Conservation (phyloP, 2,113 vertebrate genomes). For the Gallinago paraguaiae region DNA sequence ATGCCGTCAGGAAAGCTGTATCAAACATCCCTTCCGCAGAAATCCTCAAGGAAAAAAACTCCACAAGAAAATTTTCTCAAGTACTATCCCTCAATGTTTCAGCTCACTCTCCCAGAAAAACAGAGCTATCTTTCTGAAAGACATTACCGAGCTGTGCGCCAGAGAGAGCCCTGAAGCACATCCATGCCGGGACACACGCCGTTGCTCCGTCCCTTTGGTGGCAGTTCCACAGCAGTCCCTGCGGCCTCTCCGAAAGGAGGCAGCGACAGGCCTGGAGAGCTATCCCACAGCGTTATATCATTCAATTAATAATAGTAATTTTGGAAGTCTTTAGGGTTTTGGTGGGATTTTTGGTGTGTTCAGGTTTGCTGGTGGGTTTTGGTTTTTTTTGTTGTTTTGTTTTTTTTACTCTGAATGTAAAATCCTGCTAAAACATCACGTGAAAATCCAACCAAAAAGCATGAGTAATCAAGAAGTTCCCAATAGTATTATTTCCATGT, state of each 20-base stretch:
- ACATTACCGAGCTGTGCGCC: no score
- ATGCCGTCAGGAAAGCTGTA: background rate
- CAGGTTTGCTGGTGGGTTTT: no score
- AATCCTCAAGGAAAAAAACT: background rate
- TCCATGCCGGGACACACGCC: no score
- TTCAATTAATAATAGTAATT: background rate
- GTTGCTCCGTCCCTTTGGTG: background rate
- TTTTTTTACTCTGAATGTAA: background rate
- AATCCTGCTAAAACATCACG: background rate
- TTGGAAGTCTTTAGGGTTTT: background rate
- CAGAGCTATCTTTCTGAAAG: background rate
- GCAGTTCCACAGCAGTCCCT: background rate
- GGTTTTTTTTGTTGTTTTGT: no score
- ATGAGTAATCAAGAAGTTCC: rapidly evolving
- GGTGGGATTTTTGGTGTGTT: no score
- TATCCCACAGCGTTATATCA: no score
- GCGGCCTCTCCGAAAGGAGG: background rate
- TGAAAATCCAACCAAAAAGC: background rate
- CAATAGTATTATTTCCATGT: background rate
- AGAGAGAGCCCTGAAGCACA: background rate
- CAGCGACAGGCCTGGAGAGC: background rate
- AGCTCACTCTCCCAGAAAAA: background rate
- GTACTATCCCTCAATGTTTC: background rate
- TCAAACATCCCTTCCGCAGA: background rate
- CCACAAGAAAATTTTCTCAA: background rate